Conservation (phyloP, 92 coral and sea anemone species). For the Porites divaricata region DNA sequence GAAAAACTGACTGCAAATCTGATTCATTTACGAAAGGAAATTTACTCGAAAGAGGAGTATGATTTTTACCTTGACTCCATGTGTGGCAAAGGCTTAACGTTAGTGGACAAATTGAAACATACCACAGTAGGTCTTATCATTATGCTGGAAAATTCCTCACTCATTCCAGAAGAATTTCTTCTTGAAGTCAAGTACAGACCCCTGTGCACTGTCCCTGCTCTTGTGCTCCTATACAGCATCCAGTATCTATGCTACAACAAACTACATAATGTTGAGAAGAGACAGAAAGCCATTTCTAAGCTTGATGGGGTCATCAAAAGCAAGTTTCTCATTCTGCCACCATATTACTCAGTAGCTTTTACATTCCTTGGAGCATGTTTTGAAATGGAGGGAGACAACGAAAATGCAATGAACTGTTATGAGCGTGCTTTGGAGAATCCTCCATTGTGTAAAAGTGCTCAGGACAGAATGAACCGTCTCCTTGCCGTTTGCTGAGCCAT, state of each 20-base stretch:
- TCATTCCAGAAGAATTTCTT: constrained; percentile 29
- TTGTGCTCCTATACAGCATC: constrained; percentile 15
- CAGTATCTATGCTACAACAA: constrained; percentile 17
- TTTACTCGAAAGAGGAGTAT: neutral
- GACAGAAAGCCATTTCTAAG: neutral
- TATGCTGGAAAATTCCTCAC: constrained; percentile 11
- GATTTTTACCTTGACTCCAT: neutral
- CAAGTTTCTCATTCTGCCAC: neutral
- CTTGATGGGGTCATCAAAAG: constrained; percentile 2
- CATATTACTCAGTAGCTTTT: neutral
- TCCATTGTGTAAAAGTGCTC: neutral
- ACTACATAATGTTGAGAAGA: neutral
- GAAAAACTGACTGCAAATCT: neutral
- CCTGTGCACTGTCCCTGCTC: constrained; percentile 11
- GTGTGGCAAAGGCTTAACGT: constrained; percentile 10
- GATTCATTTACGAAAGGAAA: neutral
- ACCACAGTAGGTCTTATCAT: neutral
- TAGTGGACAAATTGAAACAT: neutral
- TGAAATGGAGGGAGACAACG: constrained; percentile 7
- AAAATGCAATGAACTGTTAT: neutral
- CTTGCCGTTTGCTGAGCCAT: too few species aligned
- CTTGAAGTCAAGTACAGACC: constrained; percentile 12
- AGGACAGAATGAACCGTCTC: neutral
- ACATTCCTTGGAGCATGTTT: constrained; percentile 32
- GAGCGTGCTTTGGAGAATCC: neutral